Evolutionary conservation across 2,888 invertebrate species (phyloP).

Genomic region (Nymphalis c-album): DNA sequence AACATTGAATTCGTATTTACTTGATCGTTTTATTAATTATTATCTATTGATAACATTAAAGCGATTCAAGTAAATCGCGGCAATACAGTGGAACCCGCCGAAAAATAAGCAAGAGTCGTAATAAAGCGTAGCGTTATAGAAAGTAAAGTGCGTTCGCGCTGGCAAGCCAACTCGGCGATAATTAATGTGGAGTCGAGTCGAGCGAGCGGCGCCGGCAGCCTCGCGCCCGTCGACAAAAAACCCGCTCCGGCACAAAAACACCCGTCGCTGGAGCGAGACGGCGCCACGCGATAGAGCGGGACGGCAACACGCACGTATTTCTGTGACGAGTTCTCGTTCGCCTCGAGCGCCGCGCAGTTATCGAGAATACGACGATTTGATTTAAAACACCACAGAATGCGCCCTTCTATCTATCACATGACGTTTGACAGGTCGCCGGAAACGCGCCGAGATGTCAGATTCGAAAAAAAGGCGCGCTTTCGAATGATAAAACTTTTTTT

Average conservation of each 20-base stretch:
- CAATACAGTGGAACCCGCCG: constrained; percentile 33
- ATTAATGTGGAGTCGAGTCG: constrained; percentile 77
- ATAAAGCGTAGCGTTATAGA: constrained; percentile 69
- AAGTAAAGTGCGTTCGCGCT: constrained; percentile 76
- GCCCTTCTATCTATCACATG: constrained; percentile 82
- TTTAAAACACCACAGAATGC: constrained; percentile 78
- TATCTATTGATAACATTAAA: neutral
- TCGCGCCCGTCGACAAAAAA: constrained; percentile 76
- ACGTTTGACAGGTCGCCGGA: constrained; percentile 80
- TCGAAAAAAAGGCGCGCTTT: constrained; percentile 72
- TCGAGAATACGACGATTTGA: constrained; percentile 77
- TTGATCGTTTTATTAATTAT: no score
- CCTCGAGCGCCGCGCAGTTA: constrained; percentile 74
- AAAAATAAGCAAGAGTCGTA: constrained; percentile 49
- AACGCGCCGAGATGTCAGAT: constrained; percentile 74
- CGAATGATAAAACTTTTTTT: constrained; percentile 33
- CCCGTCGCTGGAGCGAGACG: constrained; percentile 68
- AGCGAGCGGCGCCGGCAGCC: constrained; percentile 69
- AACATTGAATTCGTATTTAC: no score
- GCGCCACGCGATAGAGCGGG: constrained; percentile 55
- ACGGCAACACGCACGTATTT: constrained; percentile 69
- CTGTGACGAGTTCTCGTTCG: constrained; percentile 76
- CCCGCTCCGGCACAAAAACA: constrained; percentile 81
- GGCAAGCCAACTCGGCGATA: constrained; percentile 60
- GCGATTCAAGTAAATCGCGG: constrained; percentile 2